phyloP scores from a whole-genome alignment of 2,888 invertebrate genomes.

The Drosophila dives region DNA sequence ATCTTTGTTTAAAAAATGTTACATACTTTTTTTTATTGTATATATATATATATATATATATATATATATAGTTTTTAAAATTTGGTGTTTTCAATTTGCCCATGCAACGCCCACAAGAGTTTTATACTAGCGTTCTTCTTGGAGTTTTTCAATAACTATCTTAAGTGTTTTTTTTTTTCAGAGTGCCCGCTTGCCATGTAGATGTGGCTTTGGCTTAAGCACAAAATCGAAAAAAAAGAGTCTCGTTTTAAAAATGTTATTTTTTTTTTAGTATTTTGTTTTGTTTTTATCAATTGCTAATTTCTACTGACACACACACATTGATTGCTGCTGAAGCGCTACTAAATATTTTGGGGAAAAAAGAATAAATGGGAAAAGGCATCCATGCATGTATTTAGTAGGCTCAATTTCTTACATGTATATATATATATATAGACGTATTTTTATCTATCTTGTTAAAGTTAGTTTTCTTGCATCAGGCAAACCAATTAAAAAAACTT shows the following conservation, averaged over 20 bases:
- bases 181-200: constrained; percentile 63
- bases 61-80: constrained; percentile 61
- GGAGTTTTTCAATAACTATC: constrained; percentile 38
- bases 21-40: constrained; percentile 45
- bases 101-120: constrained; percentile 51
- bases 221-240: constrained; percentile 47
- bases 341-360: constrained; percentile 37
- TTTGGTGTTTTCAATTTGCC: constrained; percentile 73
- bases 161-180: constrained; percentile 28
- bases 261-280: constrained; percentile 16
- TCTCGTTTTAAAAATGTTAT: constrained; percentile 46
- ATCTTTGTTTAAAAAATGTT: constrained; percentile 72
- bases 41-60: constrained; percentile 48
- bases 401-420: constrained; percentile 26
- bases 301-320: constrained; percentile 70
- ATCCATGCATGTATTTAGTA: constrained; percentile 18
- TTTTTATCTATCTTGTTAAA: constrained; percentile 31
- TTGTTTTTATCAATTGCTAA: constrained; percentile 33
- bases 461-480: constrained; percentile 19
- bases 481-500: constrained; percentile 39
- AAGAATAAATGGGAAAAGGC: constrained; percentile 21
- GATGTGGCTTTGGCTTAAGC: constrained; percentile 65
- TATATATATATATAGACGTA: constrained; percentile 8
- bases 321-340: constrained; percentile 62
- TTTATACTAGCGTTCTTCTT: constrained; percentile 20